Conservation (phyloP, 2,113 vertebrate genomes). For the Tautogolabrus adspersus region DNA sequence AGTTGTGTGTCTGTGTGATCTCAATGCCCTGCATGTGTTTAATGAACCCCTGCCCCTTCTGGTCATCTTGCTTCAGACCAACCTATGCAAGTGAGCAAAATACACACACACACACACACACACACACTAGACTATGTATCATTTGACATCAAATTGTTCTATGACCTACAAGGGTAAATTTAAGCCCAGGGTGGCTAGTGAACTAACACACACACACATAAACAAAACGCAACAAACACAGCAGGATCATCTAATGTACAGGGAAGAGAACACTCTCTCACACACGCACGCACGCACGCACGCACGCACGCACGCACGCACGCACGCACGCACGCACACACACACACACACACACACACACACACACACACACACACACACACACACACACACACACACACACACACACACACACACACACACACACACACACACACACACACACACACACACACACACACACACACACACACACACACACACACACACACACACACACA, state of each 20-base stretch:
- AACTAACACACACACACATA: neutral
- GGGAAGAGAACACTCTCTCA: neutral
- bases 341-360: neutral
- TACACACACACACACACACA: constrained; percentile 1
- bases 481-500: constrained; percentile 2
- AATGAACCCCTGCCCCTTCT: constrained; percentile 44
- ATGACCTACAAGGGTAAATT: constrained; percentile 37
- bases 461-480: neutral
- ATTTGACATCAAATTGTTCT: constrained; percentile 26
- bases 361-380: neutral
- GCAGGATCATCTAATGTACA: constrained; percentile 18
- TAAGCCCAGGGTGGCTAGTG: constrained; percentile 4
- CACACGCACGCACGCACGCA: neutral
- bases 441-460: neutral
- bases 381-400: neutral
- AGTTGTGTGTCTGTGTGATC: constrained; percentile 47
- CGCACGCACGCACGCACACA: too few relatives aligned
- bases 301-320: neutral
- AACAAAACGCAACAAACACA: constrained; percentile 9
- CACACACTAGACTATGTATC: neutral
- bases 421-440: neutral
- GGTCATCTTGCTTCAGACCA: constrained; percentile 45
- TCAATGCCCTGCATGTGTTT: constrained; percentile 36
- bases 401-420: neutral
- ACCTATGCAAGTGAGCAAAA: constrained; percentile 13